These are phyloP conservation scores for Myiozetetes cayanensis DNA, from an alignment of 2,113 vertebrate genomes.

Conservation along the genomic window DNA sequence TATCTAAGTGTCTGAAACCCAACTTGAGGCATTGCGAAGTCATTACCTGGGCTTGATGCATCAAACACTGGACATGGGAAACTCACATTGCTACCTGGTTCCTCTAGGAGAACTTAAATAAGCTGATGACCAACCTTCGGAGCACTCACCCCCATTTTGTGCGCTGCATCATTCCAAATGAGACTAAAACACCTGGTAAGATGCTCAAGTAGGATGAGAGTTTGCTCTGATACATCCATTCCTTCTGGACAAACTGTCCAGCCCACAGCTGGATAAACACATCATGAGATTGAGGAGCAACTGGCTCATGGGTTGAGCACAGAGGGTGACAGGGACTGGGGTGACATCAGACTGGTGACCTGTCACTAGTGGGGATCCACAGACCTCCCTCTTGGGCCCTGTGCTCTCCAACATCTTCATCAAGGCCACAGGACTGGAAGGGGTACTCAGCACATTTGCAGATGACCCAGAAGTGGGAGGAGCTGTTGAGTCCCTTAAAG, in stretches of 20 bases:
- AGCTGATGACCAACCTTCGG: slow-evolving; percentile 81
- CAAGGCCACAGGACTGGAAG: neutral
- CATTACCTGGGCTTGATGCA: neutral
- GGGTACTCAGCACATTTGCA: neutral
- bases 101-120: slow-evolving; percentile 85
- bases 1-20: neutral
- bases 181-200: slow-evolving; percentile 51
- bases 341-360: neutral
- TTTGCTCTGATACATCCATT: neutral
- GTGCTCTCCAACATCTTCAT: neutral
- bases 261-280: neutral
- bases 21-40: neutral
- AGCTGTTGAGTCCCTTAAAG: neutral
- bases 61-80: neutral
- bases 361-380: neutral
- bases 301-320: neutral
- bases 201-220: neutral
- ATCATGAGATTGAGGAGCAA: neutral
- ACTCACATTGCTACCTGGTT: neutral
- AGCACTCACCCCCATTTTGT: slow-evolving; percentile 42
- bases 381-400: neutral
- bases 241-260: neutral
- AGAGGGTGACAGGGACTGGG: neutral
- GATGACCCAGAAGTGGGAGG: neutral
- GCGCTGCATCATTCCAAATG: slow-evolving; percentile 40